Evolutionary conservation across 2,888 invertebrate genomes (phyloP).

Genomic region (Phasia obesa): DNA sequence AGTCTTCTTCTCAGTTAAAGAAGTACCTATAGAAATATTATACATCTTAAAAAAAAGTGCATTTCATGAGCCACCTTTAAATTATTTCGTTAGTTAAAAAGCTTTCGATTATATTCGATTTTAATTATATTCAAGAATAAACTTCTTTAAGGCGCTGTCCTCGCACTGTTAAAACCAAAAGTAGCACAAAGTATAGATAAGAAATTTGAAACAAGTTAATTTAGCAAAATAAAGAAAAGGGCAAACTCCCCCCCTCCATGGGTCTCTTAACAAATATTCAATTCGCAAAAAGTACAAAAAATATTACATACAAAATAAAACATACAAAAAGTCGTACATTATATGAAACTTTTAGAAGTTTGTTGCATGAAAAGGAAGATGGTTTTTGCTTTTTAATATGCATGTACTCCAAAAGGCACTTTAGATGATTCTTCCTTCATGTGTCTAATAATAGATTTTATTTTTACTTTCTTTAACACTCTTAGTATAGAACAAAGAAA

Average conservation of each 20-base stretch:
- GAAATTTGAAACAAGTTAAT: constrained; percentile 51
- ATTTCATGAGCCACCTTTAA: too few species aligned
- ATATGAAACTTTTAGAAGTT: not conserved
- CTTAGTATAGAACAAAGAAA: not conserved
- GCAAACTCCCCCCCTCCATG: constrained; percentile 11
- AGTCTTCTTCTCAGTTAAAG: too few species aligned
- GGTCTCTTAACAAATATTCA: constrained; percentile 26
- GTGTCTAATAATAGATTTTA: constrained; percentile 29
- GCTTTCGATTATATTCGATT: too few species aligned
- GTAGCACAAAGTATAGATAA: not conserved
- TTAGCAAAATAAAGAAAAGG: constrained; percentile 53
- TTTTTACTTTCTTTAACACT: constrained; percentile 9
- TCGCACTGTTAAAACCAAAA: not conserved
- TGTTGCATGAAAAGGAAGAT: not conserved
- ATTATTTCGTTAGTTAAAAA: too few species aligned
- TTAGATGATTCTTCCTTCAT: constrained; percentile 39
- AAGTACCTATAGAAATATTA: too few species aligned
- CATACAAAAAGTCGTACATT: not conserved
- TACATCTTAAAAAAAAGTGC: too few species aligned
- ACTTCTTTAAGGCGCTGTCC: not conserved
- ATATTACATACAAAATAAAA: constrained; percentile 7
- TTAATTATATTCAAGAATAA: not conserved
- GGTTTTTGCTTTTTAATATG: constrained; percentile 23
- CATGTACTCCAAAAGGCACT: constrained; percentile 26
- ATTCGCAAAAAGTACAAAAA: constrained; percentile 26